phyloP scores from a whole-genome alignment of 2,797 vertebrate genomes.

The Sciaenops ocellatus region DNA sequence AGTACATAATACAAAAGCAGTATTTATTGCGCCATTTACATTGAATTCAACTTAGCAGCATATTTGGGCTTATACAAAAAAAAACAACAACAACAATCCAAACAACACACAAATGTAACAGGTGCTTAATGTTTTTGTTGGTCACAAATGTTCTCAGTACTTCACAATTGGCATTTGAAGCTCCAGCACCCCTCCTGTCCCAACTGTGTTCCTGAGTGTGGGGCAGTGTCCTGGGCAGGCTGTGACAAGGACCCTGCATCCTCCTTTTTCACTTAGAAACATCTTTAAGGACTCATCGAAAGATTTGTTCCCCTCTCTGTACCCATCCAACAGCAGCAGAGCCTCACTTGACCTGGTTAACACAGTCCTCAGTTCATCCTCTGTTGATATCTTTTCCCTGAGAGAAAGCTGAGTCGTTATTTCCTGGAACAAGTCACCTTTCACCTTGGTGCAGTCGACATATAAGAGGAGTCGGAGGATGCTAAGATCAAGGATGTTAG shows the following conservation, averaged over 20 bases:
- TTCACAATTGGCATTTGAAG: slow-evolving; percentile 39
- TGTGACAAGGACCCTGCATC: slow-evolving; percentile 65
- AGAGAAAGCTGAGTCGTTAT: slow-evolving; percentile 45
- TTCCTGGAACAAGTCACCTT: slow-evolving; percentile 59
- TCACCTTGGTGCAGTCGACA: slow-evolving; percentile 43
- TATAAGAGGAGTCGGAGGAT: slow-evolving; percentile 49
- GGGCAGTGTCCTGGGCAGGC: slow-evolving; percentile 46
- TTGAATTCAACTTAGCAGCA: slow-evolving; percentile 23
- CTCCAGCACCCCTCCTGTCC: slow-evolving; percentile 22
- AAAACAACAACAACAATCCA: background rate
- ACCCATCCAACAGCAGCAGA: slow-evolving; percentile 74
- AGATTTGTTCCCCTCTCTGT: slow-evolving; percentile 57
- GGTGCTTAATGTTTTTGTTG: background rate
- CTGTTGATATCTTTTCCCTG: slow-evolving; percentile 3
- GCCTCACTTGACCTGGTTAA: slow-evolving; percentile 31
- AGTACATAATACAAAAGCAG: slow-evolving; percentile 6
- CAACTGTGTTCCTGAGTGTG: slow-evolving; percentile 36
- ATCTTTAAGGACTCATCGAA: slow-evolving; percentile 65
- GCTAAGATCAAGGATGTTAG: slow-evolving; percentile 28
- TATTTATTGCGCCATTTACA: slow-evolving; percentile 2
- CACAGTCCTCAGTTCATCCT: slow-evolving; percentile 55
- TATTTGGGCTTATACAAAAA: slow-evolving; percentile 16
- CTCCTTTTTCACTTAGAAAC: slow-evolving; percentile 58
- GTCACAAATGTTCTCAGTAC: slow-evolving; percentile 17
- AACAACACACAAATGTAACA: slow-evolving; percentile 14